Evolutionary conservation across 2,888 invertebrate species (phyloP).

Genomic region (Ditula angustiorana): DNA sequence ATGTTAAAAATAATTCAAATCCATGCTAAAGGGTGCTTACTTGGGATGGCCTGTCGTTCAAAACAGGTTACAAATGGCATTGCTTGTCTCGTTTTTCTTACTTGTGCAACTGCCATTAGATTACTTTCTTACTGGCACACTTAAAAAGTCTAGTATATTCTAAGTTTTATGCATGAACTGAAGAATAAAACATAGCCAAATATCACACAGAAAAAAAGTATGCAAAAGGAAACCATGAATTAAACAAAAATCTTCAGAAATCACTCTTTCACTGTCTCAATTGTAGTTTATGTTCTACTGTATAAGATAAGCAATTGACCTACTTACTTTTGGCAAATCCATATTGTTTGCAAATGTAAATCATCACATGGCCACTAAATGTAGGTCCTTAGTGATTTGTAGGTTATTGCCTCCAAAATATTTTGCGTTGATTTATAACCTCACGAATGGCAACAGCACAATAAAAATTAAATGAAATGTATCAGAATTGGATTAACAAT

Average conservation of each 20-base stretch:
- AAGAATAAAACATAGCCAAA: background rate
- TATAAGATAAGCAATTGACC: constrained; percentile 59
- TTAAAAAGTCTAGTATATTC: too few relatives aligned
- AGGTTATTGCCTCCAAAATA: constrained; percentile 59
- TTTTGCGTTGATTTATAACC: constrained; percentile 57
- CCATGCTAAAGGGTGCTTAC: too few relatives aligned
- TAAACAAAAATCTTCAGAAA: background rate
- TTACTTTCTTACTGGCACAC: too few relatives aligned
- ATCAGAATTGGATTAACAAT: constrained; percentile 16
- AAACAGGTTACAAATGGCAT: too few relatives aligned
- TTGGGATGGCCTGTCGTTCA: too few relatives aligned
- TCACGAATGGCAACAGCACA: constrained; percentile 44
- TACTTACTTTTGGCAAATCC: constrained; percentile 60
- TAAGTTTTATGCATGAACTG: too few relatives aligned
- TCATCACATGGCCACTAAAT: constrained; percentile 37
- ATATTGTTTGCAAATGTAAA: constrained; percentile 47
- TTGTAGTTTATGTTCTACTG: constrained; percentile 26
- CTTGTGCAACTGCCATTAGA: too few relatives aligned
- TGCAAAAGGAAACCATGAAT: background rate
- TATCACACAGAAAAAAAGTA: background rate
- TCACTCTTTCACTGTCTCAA: background rate
- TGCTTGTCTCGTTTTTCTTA: too few relatives aligned
- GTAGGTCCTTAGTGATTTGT: constrained; percentile 40
- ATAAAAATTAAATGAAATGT: constrained; percentile 44
- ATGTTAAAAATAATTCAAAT: too few relatives aligned